These are phyloP conservation scores for Agonopterix heracliana DNA, from an alignment of 2,888 invertebrate species.

Conservation along the genomic window DNA sequence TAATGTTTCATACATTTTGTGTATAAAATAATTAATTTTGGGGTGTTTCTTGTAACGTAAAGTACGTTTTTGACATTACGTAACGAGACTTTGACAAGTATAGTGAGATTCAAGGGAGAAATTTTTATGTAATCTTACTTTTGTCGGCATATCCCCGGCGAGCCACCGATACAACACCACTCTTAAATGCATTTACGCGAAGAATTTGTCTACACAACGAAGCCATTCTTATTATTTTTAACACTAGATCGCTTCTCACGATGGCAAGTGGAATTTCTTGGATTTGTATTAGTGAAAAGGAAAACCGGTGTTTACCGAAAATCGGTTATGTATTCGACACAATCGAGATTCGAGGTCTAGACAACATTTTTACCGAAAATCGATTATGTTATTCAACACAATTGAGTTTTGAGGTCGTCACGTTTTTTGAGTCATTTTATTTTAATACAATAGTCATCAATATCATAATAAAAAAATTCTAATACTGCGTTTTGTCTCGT, in stretches of 20 bases:
- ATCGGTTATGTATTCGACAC: conserved; percentile 1
- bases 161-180: conserved; percentile 77
- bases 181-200: conserved; percentile 79
- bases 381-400: no score
- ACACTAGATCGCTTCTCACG: conserved; percentile 67
- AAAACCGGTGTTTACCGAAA: conserved; percentile 19
- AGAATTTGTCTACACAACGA: conserved; percentile 84
- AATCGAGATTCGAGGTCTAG: no score
- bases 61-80: conserved; percentile 62
- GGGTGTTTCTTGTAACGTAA: not conserved
- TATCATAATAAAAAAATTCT: no score
- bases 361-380: no score
- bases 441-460: no score
- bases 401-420: no score
- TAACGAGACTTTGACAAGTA: conserved; percentile 62
- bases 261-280: conserved; percentile 55
- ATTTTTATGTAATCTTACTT: conserved; percentile 71
- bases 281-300: conserved; percentile 22
- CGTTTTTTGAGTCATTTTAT: no score
- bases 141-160: conserved; percentile 78
- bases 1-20: no score
- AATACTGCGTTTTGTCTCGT: no score
- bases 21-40: not conserved
- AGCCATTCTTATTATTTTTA: conserved; percentile 79
- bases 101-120: conserved; percentile 24